Evolutionary conservation across 1,140 invertebrate species (phyloP).

Genomic region (Lordiphosa mommai): DNA sequence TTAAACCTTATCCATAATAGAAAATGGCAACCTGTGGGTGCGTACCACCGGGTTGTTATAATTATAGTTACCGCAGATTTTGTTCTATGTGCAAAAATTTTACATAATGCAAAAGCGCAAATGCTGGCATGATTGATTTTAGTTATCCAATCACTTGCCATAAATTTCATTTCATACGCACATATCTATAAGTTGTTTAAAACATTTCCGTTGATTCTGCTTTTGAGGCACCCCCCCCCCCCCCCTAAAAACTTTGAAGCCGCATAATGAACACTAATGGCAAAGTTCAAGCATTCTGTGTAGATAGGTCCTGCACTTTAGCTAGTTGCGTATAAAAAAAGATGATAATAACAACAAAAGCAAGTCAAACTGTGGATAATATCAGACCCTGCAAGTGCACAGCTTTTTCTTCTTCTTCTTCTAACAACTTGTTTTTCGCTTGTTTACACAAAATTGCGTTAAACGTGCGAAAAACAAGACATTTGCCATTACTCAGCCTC

Average conservation of each 20-base stretch:
- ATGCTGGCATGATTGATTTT: slow-evolving; percentile 15
- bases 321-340: background rate
- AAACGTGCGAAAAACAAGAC: slow-evolving; percentile 69
- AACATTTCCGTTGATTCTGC: slow-evolving; percentile 12
- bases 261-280: slow-evolving; percentile 37
- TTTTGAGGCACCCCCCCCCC: background rate
- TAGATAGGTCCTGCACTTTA: slow-evolving; percentile 14
- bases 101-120: background rate
- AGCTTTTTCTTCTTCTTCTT: background rate
- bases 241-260: slow-evolving; percentile 5
- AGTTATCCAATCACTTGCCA: background rate
- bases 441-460: slow-evolving; percentile 61
- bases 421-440: slow-evolving; percentile 4
- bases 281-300: slow-evolving; percentile 14
- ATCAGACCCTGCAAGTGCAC: slow-evolving; percentile 1
- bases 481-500: slow-evolving; percentile 59
- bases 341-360: background rate
- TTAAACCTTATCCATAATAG: slow-evolving; percentile 22
- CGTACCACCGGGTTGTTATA: slow-evolving; percentile 34
- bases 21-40: slow-evolving; percentile 24
- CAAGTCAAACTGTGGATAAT: too few species aligned
- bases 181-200: background rate
- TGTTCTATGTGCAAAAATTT: background rate
- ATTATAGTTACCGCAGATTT: slow-evolving; percentile 19
- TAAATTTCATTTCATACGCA: slow-evolving; percentile 31